Conservation (phyloP, 64 coral and sea anemone species). For the Montipora capricornis region DNA sequence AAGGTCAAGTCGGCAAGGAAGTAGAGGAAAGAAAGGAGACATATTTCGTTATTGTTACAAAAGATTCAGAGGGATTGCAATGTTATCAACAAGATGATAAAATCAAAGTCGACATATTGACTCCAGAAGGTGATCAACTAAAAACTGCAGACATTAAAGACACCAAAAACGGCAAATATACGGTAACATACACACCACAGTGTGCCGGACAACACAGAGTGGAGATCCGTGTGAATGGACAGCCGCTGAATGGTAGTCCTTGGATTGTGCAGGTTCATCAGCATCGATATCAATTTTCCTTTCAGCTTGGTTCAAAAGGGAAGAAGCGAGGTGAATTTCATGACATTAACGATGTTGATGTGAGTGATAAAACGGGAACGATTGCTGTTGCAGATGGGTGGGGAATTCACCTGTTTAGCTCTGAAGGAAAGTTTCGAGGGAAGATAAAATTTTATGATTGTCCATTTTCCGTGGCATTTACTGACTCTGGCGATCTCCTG, state of each 20-base stretch:
- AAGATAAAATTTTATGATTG: not conserved
- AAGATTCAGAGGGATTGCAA: not conserved
- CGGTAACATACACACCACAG: constrained; percentile 12
- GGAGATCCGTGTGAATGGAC: not conserved
- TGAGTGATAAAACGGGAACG: not conserved
- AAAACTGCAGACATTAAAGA: not conserved
- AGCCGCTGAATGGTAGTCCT: constrained; percentile 9
- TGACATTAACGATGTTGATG: not conserved
- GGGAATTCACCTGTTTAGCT: constrained; percentile 8
- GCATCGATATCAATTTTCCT: not conserved
- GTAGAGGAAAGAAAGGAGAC: not conserved
- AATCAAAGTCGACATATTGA: not conserved
- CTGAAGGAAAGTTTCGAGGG: not conserved
- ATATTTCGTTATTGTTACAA: not conserved
- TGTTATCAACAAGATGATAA: not conserved
- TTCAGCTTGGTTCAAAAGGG: not conserved
- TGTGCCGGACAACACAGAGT: not conserved
- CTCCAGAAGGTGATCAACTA: not conserved
- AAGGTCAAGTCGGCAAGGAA: not conserved
- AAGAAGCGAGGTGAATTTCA: not conserved
- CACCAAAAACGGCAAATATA: constrained; percentile 7
- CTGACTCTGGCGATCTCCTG: not conserved
- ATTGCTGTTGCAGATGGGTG: constrained; percentile 7
- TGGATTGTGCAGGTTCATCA: not conserved
- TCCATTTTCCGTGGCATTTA: constrained; percentile 7